Base-by-base conservation (phyloP, 2,888 invertebrate genomes). In the Drosophila mimica region DNA sequence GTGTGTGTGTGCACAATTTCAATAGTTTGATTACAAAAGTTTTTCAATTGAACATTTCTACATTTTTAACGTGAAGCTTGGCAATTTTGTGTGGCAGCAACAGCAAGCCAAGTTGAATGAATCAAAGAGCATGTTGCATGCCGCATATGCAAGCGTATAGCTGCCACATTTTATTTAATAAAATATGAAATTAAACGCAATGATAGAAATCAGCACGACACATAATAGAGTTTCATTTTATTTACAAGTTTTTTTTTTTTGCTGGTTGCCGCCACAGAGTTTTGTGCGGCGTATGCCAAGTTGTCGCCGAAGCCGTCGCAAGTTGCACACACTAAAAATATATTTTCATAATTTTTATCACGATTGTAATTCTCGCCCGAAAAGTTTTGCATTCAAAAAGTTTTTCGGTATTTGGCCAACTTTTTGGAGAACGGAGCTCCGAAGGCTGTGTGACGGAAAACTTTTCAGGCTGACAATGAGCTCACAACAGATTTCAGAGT, bases 301-400 rank as follows among this genome's bases (percentile, higher is more conserved):
- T 74, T 76, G 70, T 70, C 49, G 70, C 33, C 46, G 46, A 48
- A 33, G 65, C 25, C 48, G 56, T 64, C 46, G 73, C 73, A 73
- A 74, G 59, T 74, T 80, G 69, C 71, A 73, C 88, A 89, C 81
- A 87, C 74, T 64, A 77, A 82, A 83, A 80, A 82, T 82, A 86
- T 86, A 86, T 86, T 86, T 86, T 86, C 88, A 89, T 86, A 86
- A 89, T 86, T 86, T 85, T 89, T 87, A 89, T 86, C 89, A 89
- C 85, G 89, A 89, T 86, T 86, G 86, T 89, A 86, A 89, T 89
- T 89, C 89, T 85, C 85, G 89, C 85, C 88, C 73, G 74, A 81
- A 84, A 84, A 89, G 79, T 84, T 84, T 88, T 86, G 84, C 84
- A 84, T 84, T 88, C 84, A 83, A 86, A 84, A 84, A 84, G 81